Conservation (phyloP, 1,140 invertebrate genomes). For the Leptonema lineaticorne region DNA sequence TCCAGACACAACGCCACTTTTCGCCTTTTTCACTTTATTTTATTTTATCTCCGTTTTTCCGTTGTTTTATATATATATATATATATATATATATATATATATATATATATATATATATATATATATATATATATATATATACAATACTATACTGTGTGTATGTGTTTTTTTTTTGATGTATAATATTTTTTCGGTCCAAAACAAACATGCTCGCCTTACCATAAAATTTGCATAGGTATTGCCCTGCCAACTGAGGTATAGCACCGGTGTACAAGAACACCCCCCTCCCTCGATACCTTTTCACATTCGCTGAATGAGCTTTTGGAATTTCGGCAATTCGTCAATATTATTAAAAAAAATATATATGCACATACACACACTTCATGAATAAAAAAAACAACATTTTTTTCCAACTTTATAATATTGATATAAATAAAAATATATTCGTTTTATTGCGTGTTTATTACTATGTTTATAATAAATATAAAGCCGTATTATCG, state of each 20-base stretch:
- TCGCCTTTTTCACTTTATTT: conserved; percentile 17
- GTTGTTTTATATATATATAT: no score
- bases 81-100: no score
- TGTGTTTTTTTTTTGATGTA: not conserved
- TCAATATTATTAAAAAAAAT: no score
- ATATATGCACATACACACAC: no score
- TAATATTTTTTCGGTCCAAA: conserved; percentile 19
- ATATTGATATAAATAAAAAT: no score
- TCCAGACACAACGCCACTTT: conserved; percentile 22
- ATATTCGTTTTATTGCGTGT: no score
- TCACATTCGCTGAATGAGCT: conserved; percentile 5
- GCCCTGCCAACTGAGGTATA: conserved; percentile 11
- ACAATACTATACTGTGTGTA: no score
- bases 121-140: no score
- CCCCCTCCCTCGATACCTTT: not conserved
- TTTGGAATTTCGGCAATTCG: not conserved
- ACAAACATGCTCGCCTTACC: conserved; percentile 28
- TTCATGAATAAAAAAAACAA: no score
- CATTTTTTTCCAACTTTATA: no score
- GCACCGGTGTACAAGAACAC: not conserved
- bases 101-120: no score
- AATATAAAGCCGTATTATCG: not conserved
- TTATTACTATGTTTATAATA: not conserved
- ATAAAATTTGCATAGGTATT: conserved; percentile 38
- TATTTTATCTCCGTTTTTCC: not conserved